These are phyloP conservation scores for Trididemnum miniatum DNA, from an alignment of 23 tunicate species.

Conservation along the genomic window DNA sequence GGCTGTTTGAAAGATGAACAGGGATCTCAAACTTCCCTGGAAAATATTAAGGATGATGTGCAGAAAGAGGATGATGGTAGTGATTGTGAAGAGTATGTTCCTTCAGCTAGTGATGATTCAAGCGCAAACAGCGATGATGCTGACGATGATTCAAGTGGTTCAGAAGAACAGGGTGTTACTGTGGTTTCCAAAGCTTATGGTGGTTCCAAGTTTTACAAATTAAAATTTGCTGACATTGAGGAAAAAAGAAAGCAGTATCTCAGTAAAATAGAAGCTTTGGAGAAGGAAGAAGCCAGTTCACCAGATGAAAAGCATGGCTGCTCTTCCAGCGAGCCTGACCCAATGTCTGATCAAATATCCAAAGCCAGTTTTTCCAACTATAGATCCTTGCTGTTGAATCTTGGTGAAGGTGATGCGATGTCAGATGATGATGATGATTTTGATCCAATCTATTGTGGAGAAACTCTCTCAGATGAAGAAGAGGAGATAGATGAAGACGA, in stretches of 20 bases:
- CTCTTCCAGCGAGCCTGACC: background rate
- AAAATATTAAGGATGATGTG: too few relatives aligned
- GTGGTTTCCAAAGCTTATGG: background rate
- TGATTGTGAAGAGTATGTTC: background rate
- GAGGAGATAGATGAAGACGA: conserved; percentile 37
- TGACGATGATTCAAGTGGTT: background rate
- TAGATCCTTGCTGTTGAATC: background rate
- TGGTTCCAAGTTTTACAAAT: conserved; percentile 8
- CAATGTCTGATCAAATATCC: too few relatives aligned
- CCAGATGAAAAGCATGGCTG: conserved; percentile 43
- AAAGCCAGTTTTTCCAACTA: conserved; percentile 8
- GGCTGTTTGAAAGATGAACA: too few relatives aligned
- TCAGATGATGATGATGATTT: conserved; percentile 84
- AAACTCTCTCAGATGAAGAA: conserved; percentile 74
- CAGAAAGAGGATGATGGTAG: conserved; percentile 6
- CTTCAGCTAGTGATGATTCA: background rate
- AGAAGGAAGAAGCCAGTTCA: conserved; percentile 22
- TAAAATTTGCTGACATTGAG: conserved; percentile 59
- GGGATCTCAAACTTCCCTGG: too few relatives aligned
- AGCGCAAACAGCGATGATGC: background rate
- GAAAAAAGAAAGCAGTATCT: conserved; percentile 31
- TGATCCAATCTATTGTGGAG: conserved; percentile 73
- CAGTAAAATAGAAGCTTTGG: conserved; percentile 19
- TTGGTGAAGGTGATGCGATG: conserved; percentile 49
- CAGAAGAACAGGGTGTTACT: background rate